These are phyloP conservation scores for Trichoplusia ni DNA, from an alignment of 1,140 invertebrate genomes.

Conservation along the genomic window DNA sequence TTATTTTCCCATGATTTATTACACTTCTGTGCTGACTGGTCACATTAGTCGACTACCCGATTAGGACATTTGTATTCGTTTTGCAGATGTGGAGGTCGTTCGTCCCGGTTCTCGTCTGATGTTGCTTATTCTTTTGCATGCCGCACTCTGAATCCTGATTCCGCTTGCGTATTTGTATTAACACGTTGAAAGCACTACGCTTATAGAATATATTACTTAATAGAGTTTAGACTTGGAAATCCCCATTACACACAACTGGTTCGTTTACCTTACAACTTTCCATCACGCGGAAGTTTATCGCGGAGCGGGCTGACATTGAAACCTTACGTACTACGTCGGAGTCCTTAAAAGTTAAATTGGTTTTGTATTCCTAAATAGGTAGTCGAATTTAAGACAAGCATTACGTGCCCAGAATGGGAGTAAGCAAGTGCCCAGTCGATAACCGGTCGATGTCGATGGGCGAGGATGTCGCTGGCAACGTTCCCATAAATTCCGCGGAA, in stretches of 20 bases:
- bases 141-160: slow-evolving; percentile 63
- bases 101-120: slow-evolving; percentile 74
- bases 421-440: slow-evolving; percentile 39
- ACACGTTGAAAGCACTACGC: slow-evolving; percentile 64
- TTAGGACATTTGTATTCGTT: slow-evolving; percentile 74
- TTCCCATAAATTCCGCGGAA: slow-evolving; percentile 52
- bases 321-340: neutral
- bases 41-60: slow-evolving; percentile 45
- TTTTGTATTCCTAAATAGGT: slow-evolving; percentile 1
- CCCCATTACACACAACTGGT: slow-evolving; percentile 4
- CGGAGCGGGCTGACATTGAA: neutral
- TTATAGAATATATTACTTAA: slow-evolving; percentile 52
- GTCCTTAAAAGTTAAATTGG: slow-evolving; percentile 8
- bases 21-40: slow-evolving; percentile 38
- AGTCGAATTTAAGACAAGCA: slow-evolving; percentile 33
- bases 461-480: slow-evolving; percentile 48
- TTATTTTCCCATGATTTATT: slow-evolving; percentile 46
- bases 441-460: slow-evolving; percentile 45
- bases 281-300: slow-evolving; percentile 1
- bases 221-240: slow-evolving; percentile 22
- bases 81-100: slow-evolving; percentile 71
- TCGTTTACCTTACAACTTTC: slow-evolving; percentile 4
- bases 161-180: slow-evolving; percentile 64
- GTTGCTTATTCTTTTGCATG: slow-evolving; percentile 66
- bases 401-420: slow-evolving; percentile 35